Base-by-base conservation (phyloP, 2,113 vertebrate genomes). In the Thryonomys swinderianus region DNA sequence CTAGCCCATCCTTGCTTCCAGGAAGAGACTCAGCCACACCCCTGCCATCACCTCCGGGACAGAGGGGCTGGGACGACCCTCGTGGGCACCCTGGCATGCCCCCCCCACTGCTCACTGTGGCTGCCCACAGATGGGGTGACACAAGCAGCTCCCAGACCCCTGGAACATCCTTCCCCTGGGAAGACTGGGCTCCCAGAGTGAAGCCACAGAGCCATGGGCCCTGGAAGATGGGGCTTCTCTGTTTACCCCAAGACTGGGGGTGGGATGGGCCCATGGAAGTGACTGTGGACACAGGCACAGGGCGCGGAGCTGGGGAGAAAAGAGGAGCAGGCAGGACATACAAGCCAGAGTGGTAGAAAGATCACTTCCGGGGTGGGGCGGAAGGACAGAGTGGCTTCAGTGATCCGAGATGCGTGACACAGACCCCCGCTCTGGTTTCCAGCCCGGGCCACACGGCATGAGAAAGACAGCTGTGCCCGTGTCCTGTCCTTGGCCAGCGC, bases 51-150 rank as follows among this genome's bases (percentile, higher is more conserved):
- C 16, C 8, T 18, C 42, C 53, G 25, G 30, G 64, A 53, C 21
- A 30, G 34, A 64, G 0, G 0, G 7, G 27, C 20, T 8, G 12
- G 82, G 10, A 32, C 7, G 5, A 1, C 3, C 0, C 30, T 37
- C 51, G 1, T 0, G 0, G 5, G 32, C 40, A 0, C 40, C 2
- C 0, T 3, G 30, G 12, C 73, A 7, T 12, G 0, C 27, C 74
- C 45, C 23, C 30, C 61, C 0, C 0, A 1, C 55, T 1, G 27
- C 30, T 32, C n/a, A 0, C 48, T 8, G 0, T 23, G 7, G 0
- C 48, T 45, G 40, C 14, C 1, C 3, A 0, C 64, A 0, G 1
- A 3, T 7, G 4, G 6, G 42, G 59, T 0, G 6, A 42, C 2
- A 2, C 0, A 0, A 40, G 32, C 17, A 51, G 48, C 25, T 0